A percentile compares a stretch with the other conserved stretches of the same genome.
Evolutionary conservation across 2,888 invertebrate genomes (phyloP).

Genomic region (Drosophila borealis): DNA sequence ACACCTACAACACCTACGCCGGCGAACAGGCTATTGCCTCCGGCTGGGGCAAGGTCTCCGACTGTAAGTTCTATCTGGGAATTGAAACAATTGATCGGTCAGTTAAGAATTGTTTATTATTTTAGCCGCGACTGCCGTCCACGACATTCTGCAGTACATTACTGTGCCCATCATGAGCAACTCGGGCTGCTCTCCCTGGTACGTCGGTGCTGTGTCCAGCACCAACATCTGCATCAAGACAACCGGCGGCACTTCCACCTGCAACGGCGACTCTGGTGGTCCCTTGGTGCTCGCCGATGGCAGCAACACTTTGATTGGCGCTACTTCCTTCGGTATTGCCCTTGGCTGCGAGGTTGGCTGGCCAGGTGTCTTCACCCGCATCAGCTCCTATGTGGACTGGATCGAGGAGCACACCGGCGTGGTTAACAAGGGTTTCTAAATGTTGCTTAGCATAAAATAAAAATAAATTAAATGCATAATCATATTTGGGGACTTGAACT

Average conservation of each 20-base stretch:
- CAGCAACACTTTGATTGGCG: constrained; percentile 72
- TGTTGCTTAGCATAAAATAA: background rate
- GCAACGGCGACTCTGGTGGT: constrained; percentile 84
- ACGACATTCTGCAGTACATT: constrained; percentile 69
- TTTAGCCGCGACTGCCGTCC: constrained; percentile 54
- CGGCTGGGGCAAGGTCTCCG: constrained; percentile 81
- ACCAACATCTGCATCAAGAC: constrained; percentile 78
- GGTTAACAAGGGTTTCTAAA: constrained; percentile 51
- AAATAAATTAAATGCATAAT: too few species aligned
- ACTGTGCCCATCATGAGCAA: constrained; percentile 66
- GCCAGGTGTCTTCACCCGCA: constrained; percentile 83
- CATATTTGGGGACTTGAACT: too few species aligned
- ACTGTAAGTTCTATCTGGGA: constrained; percentile 55
- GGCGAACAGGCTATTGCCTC: constrained; percentile 72
- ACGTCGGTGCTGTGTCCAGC: constrained; percentile 46
- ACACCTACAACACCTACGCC: constrained; percentile 50
- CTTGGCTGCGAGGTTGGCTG: constrained; percentile 81
- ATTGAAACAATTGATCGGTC: background rate
- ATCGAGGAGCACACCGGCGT: constrained; percentile 27
- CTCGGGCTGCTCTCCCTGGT: constrained; percentile 66
- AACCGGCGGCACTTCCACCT: constrained; percentile 74
- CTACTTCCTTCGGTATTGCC: constrained; percentile 80
- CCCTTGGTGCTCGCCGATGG: constrained; percentile 74
- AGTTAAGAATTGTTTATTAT: background rate
- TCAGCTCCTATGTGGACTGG: constrained; percentile 75